Percentiles rank a stretch among this genome's conserved stretches.
Evolutionary conservation across 2,888 invertebrate species (phyloP).

Genomic region (Rhagium mordax): DNA sequence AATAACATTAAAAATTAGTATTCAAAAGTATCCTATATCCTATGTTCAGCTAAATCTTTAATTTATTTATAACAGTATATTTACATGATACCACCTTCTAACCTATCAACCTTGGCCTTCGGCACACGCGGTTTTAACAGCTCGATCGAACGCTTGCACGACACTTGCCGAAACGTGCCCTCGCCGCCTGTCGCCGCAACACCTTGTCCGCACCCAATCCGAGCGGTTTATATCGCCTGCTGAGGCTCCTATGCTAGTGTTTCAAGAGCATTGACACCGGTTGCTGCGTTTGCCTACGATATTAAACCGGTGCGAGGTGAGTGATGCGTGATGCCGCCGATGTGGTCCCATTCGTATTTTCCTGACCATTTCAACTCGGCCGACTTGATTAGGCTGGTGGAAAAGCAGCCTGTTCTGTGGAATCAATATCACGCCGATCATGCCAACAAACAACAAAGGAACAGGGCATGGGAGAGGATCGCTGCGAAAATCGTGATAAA

Average conservation of each 20-base stretch:
- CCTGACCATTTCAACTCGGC: not conserved
- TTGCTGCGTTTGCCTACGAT: not conserved
- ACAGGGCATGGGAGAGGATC: not conserved
- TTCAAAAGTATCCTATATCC: too few relatives aligned
- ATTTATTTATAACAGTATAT: too few relatives aligned
- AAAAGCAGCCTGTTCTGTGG: not conserved
- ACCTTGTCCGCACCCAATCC: not conserved
- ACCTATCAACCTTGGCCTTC: not conserved
- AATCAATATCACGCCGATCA: not conserved
- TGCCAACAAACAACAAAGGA: not conserved
- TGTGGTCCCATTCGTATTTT: not conserved
- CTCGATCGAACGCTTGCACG: not conserved
- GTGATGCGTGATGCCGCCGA: too few relatives aligned
- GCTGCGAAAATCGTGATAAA: not conserved
- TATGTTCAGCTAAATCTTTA: too few relatives aligned
- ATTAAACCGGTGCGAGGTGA: too few relatives aligned
- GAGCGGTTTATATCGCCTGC: not conserved
- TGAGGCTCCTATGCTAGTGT: not conserved
- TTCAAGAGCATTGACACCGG: not conserved
- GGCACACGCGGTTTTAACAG: not conserved
- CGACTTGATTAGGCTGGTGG: constrained; percentile 3
- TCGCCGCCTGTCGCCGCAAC: not conserved
- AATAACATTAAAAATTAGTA: too few relatives aligned
- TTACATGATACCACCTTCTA: too few relatives aligned
- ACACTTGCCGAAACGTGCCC: not conserved